Conservation (phyloP, 2,113 vertebrate species). For the Coreoperca whiteheadi region DNA sequence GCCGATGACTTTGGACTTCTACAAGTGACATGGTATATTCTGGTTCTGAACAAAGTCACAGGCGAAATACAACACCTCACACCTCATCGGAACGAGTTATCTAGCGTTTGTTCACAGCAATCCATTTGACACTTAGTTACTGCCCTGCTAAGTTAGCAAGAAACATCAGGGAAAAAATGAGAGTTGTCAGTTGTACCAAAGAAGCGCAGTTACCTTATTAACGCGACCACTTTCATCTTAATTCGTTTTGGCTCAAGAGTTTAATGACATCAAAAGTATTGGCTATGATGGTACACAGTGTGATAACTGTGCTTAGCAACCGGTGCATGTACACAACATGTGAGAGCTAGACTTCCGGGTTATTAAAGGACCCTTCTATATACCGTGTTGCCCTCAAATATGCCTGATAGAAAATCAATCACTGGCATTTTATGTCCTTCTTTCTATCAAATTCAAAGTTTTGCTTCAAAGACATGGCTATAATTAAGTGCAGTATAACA, state of each 20-base stretch:
- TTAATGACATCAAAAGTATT: neutral
- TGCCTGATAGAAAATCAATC: constrained; percentile 72
- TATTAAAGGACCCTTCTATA: constrained; percentile 55
- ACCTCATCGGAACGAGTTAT: neutral
- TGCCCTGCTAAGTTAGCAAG: neutral
- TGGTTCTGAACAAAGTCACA: neutral
- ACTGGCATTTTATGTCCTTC: neutral
- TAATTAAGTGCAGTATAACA: neutral
- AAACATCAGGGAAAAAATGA: neutral
- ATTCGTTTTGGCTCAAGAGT: neutral
- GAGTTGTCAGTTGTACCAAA: neutral
- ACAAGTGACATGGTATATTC: neutral
- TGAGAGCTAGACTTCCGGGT: constrained; percentile 70
- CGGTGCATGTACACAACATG: constrained; percentile 61
- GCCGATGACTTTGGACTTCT: neutral
- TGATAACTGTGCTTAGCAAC: constrained; percentile 41
- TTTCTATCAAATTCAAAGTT: neutral
- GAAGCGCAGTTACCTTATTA: constrained; percentile 81
- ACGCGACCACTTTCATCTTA: constrained; percentile 83
- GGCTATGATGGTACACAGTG: neutral
- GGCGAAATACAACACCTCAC: neutral
- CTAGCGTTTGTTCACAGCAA: neutral
- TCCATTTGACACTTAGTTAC: neutral
- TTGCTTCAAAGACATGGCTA: neutral
- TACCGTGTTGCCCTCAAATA: constrained; percentile 6